Evolutionary conservation across 2,888 invertebrate species (phyloP).

Genomic region (Ecliptopera silaceata): DNA sequence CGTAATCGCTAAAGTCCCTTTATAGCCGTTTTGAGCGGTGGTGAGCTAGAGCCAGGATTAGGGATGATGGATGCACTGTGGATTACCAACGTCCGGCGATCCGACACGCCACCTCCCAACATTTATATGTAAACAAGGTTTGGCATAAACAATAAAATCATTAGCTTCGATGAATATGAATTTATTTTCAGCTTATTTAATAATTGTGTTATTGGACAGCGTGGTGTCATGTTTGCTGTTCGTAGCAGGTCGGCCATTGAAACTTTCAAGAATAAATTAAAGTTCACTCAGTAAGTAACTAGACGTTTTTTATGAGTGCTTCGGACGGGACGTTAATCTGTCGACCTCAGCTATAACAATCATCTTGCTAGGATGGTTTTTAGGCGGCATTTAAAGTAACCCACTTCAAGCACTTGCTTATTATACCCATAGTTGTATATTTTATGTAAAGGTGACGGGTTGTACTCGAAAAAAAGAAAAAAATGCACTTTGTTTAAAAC

Average conservation of each 20-base stretch:
- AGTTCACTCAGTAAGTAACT: not conserved
- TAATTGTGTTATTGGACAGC: conserved; percentile 26
- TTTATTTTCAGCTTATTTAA: conserved; percentile 27
- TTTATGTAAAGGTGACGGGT: no score
- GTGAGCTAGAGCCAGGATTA: conserved; percentile 64
- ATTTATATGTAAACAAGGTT: conserved; percentile 27
- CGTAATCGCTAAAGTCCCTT: conserved; percentile 65
- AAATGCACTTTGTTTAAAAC: no score
- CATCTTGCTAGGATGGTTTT: not conserved
- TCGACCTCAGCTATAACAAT: not conserved
- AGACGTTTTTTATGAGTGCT: not conserved
- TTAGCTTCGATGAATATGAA: conserved; percentile 23
- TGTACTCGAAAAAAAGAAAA: no score
- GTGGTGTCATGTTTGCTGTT: conserved; percentile 23
- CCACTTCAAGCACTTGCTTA: not conserved
- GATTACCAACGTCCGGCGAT: conserved; percentile 54
- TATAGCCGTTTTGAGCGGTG: conserved; percentile 65
- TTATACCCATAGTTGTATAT: no score
- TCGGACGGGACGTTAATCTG: not conserved
- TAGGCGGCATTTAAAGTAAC: not conserved
- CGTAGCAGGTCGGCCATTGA: conserved; percentile 4
- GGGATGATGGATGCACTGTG: conserved; percentile 68
- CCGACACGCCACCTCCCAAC: conserved; percentile 20
- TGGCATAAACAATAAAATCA: conserved; percentile 36
- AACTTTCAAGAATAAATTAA: not conserved